These are phyloP conservation scores for Melinaea marsaeus DNA, from an alignment of 2,888 invertebrate genomes.

Conservation along the genomic window DNA sequence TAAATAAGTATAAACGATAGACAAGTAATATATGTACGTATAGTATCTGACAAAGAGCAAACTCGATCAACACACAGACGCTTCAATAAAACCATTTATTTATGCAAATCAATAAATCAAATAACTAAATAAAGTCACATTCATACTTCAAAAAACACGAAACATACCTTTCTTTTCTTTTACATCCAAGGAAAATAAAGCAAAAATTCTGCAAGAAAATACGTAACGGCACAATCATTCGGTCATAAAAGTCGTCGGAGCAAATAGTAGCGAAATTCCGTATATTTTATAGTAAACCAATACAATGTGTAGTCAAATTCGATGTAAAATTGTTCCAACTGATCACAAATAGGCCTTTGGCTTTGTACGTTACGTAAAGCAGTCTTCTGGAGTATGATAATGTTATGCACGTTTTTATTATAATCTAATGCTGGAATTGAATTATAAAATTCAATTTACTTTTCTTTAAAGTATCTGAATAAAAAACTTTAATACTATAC, in stretches of 20 bases:
- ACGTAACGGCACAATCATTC: conserved; percentile 8
- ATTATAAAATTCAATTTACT: too few species aligned
- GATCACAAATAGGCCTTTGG: conserved; percentile 25
- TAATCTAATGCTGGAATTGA: too few species aligned
- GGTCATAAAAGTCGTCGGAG: conserved; percentile 7
- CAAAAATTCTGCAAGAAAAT: conserved; percentile 4
- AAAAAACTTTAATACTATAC: too few species aligned
- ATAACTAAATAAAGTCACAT: conserved; percentile 6
- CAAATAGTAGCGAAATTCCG: conserved; percentile 8
- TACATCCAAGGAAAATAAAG: conserved; percentile 4
- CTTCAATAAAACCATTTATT: not conserved
- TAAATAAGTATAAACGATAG: too few species aligned
- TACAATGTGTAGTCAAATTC: conserved; percentile 29
- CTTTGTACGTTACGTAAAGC: conserved; percentile 23
- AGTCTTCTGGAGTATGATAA: conserved; percentile 16
- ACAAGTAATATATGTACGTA: too few species aligned
- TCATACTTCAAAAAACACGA: conserved; percentile 8
- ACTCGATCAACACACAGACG: not conserved
- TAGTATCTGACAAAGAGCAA: too few species aligned
- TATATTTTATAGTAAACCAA: conserved; percentile 20
- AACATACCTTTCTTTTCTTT: conserved; percentile 1
- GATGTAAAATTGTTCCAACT: conserved; percentile 28
- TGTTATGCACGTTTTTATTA: conserved; percentile 10
- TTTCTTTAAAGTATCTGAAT: too few species aligned
- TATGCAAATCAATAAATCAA: conserved; percentile 5